These are phyloP conservation scores for Meloidogyne chitwoodi DNA, from an alignment of 1,140 invertebrate species.

Conservation along the genomic window DNA sequence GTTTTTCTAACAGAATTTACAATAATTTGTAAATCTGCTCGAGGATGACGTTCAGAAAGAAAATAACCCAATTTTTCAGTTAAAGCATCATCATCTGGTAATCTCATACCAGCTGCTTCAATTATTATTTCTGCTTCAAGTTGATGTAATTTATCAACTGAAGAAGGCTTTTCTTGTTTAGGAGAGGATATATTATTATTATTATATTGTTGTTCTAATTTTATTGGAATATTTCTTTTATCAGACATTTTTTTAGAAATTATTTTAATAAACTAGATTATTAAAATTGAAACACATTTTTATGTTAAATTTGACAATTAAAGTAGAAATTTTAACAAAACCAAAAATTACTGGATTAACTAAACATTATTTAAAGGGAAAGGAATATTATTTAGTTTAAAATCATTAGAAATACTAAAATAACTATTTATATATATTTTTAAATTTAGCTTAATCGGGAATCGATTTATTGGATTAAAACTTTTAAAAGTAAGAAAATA, in stretches of 20 bases:
- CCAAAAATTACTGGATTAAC: not conserved
- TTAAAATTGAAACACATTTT: too few relatives aligned
- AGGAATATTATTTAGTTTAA: too few relatives aligned
- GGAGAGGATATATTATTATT: not conserved
- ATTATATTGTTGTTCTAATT: not conserved
- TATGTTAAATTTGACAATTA: too few relatives aligned
- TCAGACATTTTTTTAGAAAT: not conserved
- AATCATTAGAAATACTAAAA: too few relatives aligned
- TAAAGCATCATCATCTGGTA: constrained; percentile 46
- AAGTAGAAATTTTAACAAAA: too few relatives aligned
- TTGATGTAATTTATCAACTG: constrained; percentile 47
- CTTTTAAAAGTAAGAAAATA: not conserved
- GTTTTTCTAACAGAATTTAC: constrained; percentile 53
- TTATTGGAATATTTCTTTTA: not conserved
- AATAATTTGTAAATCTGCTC: constrained; percentile 52
- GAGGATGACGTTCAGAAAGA: constrained; percentile 39
- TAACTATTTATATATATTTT: too few relatives aligned
- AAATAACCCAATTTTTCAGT: constrained; percentile 46
- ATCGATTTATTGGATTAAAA: not conserved
- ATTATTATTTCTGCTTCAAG: constrained; percentile 48
- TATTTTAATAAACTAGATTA: not conserved
- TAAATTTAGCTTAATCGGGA: not conserved
- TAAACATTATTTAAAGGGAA: not conserved
- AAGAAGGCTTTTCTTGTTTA: not conserved
- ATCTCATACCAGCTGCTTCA: constrained; percentile 15